These are phyloP conservation scores for Neoitamus cyanurus DNA, from an alignment of 2,888 invertebrate genomes.

Conservation along the genomic window DNA sequence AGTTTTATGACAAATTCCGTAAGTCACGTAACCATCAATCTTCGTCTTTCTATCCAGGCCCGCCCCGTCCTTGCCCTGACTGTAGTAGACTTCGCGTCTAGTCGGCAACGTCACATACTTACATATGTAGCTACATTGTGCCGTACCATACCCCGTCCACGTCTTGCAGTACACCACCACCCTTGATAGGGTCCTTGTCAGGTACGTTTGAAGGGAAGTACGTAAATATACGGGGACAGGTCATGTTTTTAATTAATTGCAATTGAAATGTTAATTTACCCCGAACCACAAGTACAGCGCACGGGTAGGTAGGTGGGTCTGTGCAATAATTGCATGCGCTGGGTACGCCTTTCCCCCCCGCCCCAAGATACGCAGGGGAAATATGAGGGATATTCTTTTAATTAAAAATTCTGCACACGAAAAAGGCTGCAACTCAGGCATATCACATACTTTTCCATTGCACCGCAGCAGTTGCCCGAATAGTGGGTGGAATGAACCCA, in stretches of 20 bases:
- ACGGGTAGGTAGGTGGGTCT: background rate
- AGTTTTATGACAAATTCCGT: slow-evolving; percentile 19
- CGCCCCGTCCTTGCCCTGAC: background rate
- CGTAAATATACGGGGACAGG: slow-evolving; percentile 16
- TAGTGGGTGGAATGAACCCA: background rate
- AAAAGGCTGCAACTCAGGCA: slow-evolving; percentile 35
- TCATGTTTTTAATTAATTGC: slow-evolving; percentile 32
- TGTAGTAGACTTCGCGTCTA: background rate
- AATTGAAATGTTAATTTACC: slow-evolving; percentile 33
- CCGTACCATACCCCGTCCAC: background rate
- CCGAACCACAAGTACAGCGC: background rate
- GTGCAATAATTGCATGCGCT: background rate
- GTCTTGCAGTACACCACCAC: background rate
- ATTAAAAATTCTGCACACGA: slow-evolving; percentile 49
- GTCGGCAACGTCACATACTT: background rate
- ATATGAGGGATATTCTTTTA: slow-evolving; percentile 30
- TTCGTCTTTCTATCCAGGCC: background rate
- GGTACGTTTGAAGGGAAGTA: background rate
- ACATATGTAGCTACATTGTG: background rate
- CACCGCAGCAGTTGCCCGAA: background rate
- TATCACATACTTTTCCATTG: background rate
- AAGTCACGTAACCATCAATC: slow-evolving; percentile 32
- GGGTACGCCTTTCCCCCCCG: background rate
- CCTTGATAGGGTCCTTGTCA: background rate
- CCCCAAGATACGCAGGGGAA: background rate